These are phyloP conservation scores for Ammodytes marinus DNA, from an alignment of 2,113 vertebrate species.

Conservation along the genomic window DNA sequence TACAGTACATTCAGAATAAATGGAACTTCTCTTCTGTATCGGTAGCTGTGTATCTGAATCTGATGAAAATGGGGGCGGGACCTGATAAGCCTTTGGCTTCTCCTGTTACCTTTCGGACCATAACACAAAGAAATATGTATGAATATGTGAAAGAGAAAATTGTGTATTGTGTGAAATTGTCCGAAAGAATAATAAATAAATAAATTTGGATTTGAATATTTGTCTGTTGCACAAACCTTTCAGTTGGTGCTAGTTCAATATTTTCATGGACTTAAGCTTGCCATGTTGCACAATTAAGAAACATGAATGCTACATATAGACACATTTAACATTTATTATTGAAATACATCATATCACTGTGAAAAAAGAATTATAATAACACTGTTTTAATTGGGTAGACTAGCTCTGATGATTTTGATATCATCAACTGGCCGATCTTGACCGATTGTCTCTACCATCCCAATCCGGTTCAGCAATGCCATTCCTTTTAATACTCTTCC, in stretches of 20 bases:
- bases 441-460: slow-evolving; percentile 95
- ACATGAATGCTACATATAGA: neutral
- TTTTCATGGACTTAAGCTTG: neutral
- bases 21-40: slow-evolving; percentile 32
- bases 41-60: no score
- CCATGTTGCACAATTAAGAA: neutral
- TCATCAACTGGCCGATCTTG: slow-evolving; percentile 94
- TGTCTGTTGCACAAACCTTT: neutral
- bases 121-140: no score
- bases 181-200: neutral
- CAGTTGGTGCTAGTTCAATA: neutral
- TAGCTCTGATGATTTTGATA: slow-evolving; percentile 91
- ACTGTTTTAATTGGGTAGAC: slow-evolving; percentile 78
- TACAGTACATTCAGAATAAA: slow-evolving; percentile 78
- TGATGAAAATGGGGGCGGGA: no score
- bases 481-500: slow-evolving; percentile 93
- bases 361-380: neutral
- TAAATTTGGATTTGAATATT: neutral
- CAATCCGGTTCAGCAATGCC: slow-evolving; percentile 91
- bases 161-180: no score
- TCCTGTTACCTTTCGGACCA: no score
- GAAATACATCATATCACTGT: slow-evolving; percentile 12
- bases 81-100: no score
- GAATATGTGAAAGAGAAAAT: no score
- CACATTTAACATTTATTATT: slow-evolving; percentile 51